These are phyloP conservation scores for Mastomys natalensis DNA, from an alignment of 2,113 vertebrate genomes.

Conservation along the genomic window DNA sequence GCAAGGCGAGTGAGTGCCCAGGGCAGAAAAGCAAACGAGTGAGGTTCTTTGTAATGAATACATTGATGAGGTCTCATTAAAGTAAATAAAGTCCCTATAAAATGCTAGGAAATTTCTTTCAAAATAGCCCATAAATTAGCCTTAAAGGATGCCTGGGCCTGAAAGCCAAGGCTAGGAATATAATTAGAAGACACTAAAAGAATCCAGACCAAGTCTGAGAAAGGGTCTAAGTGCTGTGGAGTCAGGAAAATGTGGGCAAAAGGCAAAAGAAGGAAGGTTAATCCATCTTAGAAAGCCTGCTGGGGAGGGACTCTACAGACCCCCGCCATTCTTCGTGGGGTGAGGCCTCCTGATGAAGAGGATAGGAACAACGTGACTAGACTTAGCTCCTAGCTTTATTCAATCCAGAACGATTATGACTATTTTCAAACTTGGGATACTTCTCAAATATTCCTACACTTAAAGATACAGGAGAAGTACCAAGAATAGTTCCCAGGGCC, in stretches of 20 bases:
- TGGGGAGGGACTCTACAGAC: not conserved
- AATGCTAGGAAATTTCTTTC: conserved; percentile 68
- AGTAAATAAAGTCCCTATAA: conserved; percentile 76
- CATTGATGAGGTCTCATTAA: conserved; percentile 66
- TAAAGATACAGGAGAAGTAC: not conserved
- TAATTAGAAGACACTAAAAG: conserved; percentile 61
- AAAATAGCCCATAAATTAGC: conserved; percentile 67
- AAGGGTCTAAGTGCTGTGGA: not conserved
- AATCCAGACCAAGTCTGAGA: conserved; percentile 53
- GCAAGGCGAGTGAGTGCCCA: conserved; percentile 3
- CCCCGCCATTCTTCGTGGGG: not conserved
- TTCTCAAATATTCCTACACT: not conserved
- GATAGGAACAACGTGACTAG: not conserved
- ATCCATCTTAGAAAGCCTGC: conserved; percentile 43
- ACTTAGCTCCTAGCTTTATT: conserved; percentile 24
- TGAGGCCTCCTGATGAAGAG: not conserved
- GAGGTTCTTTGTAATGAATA: conserved; percentile 63
- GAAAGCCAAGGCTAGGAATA: conserved; percentile 50
- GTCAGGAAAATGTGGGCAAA: not conserved
- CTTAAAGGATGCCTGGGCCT: conserved; percentile 59
- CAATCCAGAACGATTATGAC: conserved; percentile 17
- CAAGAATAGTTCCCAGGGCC: not conserved
- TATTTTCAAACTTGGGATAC: conserved; percentile 24
- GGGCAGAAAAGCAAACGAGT: conserved; percentile 52
- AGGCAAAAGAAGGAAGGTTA: conserved; percentile 43